Evolutionary conservation across 2,113 vertebrate species (phyloP), one percentile per base, ranked within the genome.

Genomic region (Potamarius usumacintae): DNA sequence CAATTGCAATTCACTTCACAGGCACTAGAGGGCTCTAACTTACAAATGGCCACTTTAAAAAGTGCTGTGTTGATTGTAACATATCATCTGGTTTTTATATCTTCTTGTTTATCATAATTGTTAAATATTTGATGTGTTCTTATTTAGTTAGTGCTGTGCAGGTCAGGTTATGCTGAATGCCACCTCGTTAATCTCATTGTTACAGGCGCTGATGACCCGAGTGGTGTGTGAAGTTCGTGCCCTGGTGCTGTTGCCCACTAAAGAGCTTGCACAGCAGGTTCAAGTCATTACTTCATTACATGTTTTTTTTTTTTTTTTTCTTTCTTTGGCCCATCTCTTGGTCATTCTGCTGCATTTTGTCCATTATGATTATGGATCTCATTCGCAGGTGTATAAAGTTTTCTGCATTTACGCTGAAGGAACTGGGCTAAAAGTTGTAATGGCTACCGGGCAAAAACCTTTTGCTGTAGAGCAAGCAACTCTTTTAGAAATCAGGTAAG

Each of bases 181-280:
- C 27, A 42, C 8, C 22, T 53, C 20, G 5, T 80, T 14, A 20
- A 9, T 55, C 25, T 42, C 42, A 7, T 67, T 53, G 0, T 81
- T 67, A 82, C 91, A 99, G 98, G 95, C 95, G 5, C 93, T 99
- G 87, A 90, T 96, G 65, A 86, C 92, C 34, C 95, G 98, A 10
- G 96, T 96, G 0, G 95, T 98, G 84, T 97, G 97, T 92, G 94
- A 95, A 6, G 93, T 99, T 5, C 95, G 98, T 5, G 98, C 96
- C 67, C 90, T 99, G 93, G 96, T 92, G 0, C 95, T 99, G 86
- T 86, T 99, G 86, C 98, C 98, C 30, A 99, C 98, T 58, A 99
- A 99, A 93, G 98, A 99, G 89, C 94, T 99, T 20, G 97, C 97
- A 58, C 97, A 98, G 82, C 98, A 99, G 98, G 98, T 97, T 87